phyloP scores from a whole-genome alignment of 2,888 invertebrate species.

The Nomada flava region DNA sequence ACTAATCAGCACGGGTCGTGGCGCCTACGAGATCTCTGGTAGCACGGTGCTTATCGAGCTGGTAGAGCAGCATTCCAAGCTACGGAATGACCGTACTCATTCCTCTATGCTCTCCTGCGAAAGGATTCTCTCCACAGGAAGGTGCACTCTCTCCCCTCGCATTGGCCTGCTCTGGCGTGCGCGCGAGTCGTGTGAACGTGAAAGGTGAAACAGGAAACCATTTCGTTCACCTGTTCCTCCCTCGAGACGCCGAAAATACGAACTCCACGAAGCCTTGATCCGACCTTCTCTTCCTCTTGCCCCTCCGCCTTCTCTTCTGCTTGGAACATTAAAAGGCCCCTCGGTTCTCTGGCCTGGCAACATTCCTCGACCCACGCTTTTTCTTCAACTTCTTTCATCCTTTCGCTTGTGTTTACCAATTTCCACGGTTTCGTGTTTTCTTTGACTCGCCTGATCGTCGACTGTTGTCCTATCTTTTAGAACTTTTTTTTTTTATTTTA shows the following conservation, averaged over 20 bases:
- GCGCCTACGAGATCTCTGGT: constrained; percentile 58
- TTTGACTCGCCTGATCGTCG: not conserved
- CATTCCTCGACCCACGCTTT: constrained; percentile 68
- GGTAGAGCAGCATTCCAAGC: constrained; percentile 69
- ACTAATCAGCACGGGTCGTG: constrained; percentile 55
- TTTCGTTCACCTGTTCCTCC: constrained; percentile 61
- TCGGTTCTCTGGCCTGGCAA: constrained; percentile 44
- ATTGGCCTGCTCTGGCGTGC: not conserved
- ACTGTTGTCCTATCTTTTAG: not conserved
- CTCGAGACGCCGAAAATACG: constrained; percentile 61
- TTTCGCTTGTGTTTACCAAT: constrained; percentile 25
- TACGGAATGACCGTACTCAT: constrained; percentile 62
- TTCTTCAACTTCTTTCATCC: constrained; percentile 38
- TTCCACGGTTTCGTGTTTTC: no score
- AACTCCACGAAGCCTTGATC: constrained; percentile 66
- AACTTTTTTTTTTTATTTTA: not conserved
- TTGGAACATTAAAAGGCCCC: constrained; percentile 52
- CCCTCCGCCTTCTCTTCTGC: not conserved
- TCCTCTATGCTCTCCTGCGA: constrained; percentile 48
- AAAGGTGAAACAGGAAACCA: constrained; percentile 57
- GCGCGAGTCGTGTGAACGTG: constrained; percentile 29
- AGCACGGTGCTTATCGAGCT: constrained; percentile 54
- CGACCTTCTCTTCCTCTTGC: constrained; percentile 69
- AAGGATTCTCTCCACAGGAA: constrained; percentile 38
- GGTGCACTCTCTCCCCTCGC: constrained; percentile 18